phyloP scores from a whole-genome alignment of 2,888 invertebrate genomes.

The Eupsilia transversa region DNA sequence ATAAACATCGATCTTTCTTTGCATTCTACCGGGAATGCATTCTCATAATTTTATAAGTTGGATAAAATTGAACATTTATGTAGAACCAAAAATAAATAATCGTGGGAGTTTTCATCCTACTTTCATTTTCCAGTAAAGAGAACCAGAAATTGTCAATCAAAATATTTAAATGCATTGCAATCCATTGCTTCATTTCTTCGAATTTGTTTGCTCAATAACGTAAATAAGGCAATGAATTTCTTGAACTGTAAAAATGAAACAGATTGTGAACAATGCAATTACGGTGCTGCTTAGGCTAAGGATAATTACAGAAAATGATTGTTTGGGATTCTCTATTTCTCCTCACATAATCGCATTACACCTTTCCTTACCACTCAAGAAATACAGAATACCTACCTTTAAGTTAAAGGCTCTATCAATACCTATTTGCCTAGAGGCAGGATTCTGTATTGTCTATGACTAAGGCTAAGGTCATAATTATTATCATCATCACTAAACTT shows the following conservation, averaged over 20 bases:
- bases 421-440: neutral
- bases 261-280: no score
- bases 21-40: neutral
- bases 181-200: no score
- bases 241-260: no score
- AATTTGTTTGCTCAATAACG: no score
- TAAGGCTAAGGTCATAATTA: neutral
- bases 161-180: neutral
- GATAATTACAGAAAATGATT: neutral
- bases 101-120: constrained; percentile 4
- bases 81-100: constrained; percentile 8
- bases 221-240: no score
- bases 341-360: neutral
- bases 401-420: neutral
- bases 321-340: neutral
- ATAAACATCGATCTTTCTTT: neutral
- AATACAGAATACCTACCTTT: neutral
- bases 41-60: neutral
- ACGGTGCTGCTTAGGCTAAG: neutral
- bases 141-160: constrained; percentile 1
- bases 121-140: neutral
- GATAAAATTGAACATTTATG: neutral
- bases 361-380: no score
- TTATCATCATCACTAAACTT: neutral
- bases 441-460: neutral